A percentile compares a stretch with the other conserved stretches of the same genome.
These are phyloP conservation scores for Magallana nippona DNA, from an alignment of 2,888 invertebrate genomes.

Conservation along the genomic window DNA sequence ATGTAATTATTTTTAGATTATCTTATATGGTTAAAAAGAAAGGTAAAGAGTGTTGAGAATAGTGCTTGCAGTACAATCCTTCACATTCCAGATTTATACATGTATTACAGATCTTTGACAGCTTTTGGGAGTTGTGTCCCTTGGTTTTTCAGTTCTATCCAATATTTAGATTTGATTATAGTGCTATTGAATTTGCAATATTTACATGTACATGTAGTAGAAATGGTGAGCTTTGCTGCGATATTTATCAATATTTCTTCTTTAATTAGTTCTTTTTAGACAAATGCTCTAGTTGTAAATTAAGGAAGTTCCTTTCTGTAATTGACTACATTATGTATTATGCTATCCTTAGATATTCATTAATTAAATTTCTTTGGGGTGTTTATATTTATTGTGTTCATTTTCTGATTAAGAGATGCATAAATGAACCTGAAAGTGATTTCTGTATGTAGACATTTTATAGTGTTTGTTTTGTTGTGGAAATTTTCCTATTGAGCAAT, in stretches of 20 bases:
- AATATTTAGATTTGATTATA: neutral
- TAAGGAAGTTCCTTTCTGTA: no score
- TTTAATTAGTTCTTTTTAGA: neutral
- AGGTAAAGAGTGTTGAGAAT: slow-evolving; percentile 23
- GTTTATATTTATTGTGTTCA: neutral
- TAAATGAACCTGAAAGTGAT: neutral
- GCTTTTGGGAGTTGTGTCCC: slow-evolving; percentile 32
- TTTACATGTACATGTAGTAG: no score
- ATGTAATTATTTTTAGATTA: slow-evolving; percentile 25
- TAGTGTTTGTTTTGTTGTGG: no score
- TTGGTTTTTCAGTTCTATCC: neutral
- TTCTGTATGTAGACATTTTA: neutral
- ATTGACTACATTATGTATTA: no score
- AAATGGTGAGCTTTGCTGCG: neutral
- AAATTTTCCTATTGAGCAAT: no score
- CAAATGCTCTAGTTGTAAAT: no score
- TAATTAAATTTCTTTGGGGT: neutral
- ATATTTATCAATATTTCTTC: neutral
- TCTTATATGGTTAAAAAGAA: slow-evolving; percentile 17
- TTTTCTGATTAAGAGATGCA: neutral
- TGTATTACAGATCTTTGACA: neutral
- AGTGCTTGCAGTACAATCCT: slow-evolving; percentile 10
- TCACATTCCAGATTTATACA: neutral
- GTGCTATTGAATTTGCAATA: slow-evolving; percentile 17
- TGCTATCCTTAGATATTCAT: neutral